Evolutionary conservation across 2,113 vertebrate species (phyloP), one percentile per base, ranked within the genome.

Genomic region (Podocnemis expansa): DNA sequence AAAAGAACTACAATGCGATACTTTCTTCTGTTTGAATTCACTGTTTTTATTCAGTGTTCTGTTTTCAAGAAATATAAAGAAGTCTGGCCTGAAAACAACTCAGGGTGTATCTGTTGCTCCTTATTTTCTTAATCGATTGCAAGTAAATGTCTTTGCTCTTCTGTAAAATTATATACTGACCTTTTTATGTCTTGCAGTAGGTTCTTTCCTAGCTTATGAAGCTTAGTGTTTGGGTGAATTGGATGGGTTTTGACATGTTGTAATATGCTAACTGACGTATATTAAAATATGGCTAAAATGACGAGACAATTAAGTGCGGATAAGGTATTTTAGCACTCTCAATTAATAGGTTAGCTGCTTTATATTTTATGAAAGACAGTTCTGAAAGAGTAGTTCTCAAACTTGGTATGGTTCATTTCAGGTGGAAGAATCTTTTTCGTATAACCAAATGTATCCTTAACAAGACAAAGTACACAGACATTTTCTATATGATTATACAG

Each of bases 171-270:
- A 73, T 80, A 91, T 96, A 96, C 87, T 96, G 86, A 4, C 2
- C 49, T 89, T n/a, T 96, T 92, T 95, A 96, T 95, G 87, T 96
- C 93, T 94, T 97, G 95, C 89, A 97, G 88, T 92, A 84, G 90
- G 93, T 95, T 96, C 95, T 96, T 97, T 88, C 89, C 84, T 93
- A 88, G 4, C 89, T 90, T 91, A 88, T 43, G 70, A 73, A 96
- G 93, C 89, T 89, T 82, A 88, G 93, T 93, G 82, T 89, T 96
- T 97, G 93, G 76, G 73, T 93, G 88, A 91, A 94, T 96, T 95
- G 95, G 51, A 88, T 96, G n/a, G 93, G 93, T 97, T 93, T 94
- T 90, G 87, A 93, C 25, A 93, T 95, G 54, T 94, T 87, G 78
- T 73, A 85, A 94, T 93, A 34, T 56, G 54, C 92, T 45, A 91